Evolutionary conservation across 1,140 invertebrate species (phyloP), one percentile per base, ranked within the genome.

Genomic region (Cataglyphis hispanica): DNA sequence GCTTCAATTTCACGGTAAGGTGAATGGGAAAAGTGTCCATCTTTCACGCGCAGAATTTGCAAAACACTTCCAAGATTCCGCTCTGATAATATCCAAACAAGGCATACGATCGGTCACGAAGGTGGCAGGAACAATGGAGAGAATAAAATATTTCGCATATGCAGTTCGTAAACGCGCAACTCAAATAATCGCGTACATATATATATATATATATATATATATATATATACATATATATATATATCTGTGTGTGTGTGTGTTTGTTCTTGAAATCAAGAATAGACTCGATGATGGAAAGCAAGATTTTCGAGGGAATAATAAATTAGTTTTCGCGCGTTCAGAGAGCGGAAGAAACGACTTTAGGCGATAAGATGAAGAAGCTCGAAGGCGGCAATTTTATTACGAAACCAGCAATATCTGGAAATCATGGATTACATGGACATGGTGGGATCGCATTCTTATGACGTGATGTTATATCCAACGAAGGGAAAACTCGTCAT

Each of bases 331-430:
- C 64, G 22, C 37, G n/a, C 10, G 16, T 7, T 22, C 10, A 25
- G 27, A 46, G 8, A 84, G n/a, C 76, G n/a, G 16, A 34, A 63
- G n/a, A 50, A 50, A 63, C 27, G 31, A 63, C 22, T 50, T 31
- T n/a, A 37, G 16, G n/a, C 22, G 13, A 13, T 22, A 31, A 63
- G n/a, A 27, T 22, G 72, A 27, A 22, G 31, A 46, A 13, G 4
- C 40, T 25, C 56, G 25, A 13, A 37, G 75, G 27, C 64, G 64
- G 75, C 61, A 11, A 40, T 13, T 22, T 22, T 43, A 22, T 86
- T 81, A 37, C 66, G 56, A 83, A 63, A 70, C 66, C 46, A 19
- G 46, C 76, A 81, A 70, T 81, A 66, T 70, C 76, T 81, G 77
- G 64, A 86, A 63, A 77, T 81, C 53, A 50, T 19, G 50, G 40